Percentiles rank a stretch among this genome's conserved stretches.
These are phyloP conservation scores for Pocillopora verrucosa DNA, from an alignment of 64 coral and sea anemone species.

Conservation along the genomic window DNA sequence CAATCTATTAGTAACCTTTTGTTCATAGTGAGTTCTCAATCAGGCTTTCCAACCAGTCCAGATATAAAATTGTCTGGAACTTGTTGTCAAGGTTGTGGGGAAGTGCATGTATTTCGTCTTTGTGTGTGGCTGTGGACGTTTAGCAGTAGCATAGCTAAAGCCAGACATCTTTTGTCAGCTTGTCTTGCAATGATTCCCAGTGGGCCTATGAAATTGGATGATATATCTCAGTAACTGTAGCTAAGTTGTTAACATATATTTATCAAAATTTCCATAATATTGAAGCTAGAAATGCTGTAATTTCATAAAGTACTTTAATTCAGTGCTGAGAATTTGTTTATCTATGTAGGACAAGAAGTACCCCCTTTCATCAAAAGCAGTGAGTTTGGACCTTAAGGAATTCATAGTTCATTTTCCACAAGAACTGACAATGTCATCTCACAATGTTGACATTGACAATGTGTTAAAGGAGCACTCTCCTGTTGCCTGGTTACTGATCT, in stretches of 20 bases:
- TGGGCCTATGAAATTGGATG: no score
- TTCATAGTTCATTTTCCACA: background rate
- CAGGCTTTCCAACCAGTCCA: no score
- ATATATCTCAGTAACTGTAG: no score
- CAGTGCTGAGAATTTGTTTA: background rate
- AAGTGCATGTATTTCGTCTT: background rate
- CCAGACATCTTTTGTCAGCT: background rate
- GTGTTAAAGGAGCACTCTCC: background rate
- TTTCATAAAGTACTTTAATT: background rate
- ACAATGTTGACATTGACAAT: background rate
- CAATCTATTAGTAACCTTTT: no score
- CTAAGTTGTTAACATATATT: no score
- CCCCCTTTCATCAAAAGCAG: background rate
- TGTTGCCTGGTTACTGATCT: constrained; percentile 33
- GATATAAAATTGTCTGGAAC: no score
- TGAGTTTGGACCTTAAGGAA: background rate
- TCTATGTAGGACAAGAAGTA: background rate
- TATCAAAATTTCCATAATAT: background rate
- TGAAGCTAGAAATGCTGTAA: background rate
- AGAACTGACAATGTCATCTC: background rate
- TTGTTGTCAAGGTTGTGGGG: no score
- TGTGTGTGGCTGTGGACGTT: background rate
- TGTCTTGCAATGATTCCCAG: background rate
- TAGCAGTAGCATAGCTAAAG: background rate
- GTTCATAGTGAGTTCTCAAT: no score